Base-by-base conservation (phyloP, 2,888 invertebrate genomes). In the Nycteola revayana region DNA sequence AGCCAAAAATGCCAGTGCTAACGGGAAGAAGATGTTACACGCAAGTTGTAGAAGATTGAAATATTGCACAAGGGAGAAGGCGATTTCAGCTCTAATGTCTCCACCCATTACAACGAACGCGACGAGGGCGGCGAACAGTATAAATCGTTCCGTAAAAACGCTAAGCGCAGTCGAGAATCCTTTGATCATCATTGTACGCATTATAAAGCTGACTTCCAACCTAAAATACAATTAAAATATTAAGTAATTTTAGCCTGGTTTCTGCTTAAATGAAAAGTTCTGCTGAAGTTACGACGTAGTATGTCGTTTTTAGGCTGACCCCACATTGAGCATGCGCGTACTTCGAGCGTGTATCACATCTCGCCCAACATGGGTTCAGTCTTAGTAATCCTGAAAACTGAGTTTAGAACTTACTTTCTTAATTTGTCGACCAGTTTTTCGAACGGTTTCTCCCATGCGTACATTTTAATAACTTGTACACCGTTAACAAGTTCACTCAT, bases 381-480 rank as follows among this genome's bases (percentile, higher is more conserved):
- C n/a, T n/a, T n/a, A n/a, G n/a, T n/a, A n/a, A n/a, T n/a, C n/a
- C n/a, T n/a, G n/a, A 20, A 7, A n/a, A n/a, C n/a, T n/a, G n/a
- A n/a, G n/a, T n/a, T n/a, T n/a, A n/a, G 28, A 3, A 74, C 85
- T 73, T 81, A 95, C 94, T 90, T 92, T 70, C 95, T 84, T 5
- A 94, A 86, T 33, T 89, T 75, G 29, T 91, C 90, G 1, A 95
- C 92, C 0, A 95, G 75, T 36, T 90, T 89, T 32, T 92, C 91
- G 59, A 95, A 96, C 0, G 95, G 94, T 46, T 91, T 92, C 65
- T 96, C 96, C 93, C 96, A 96, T 1, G 95, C 93, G 59, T 95
- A 96, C 95, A 96, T 95, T 84, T 96, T 96, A 54, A 96, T 94
- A 0, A 95, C 94, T 60, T 94, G 91, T 55, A 96, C 94, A 0